A percentile compares a stretch with the other conserved stretches of the same genome.
These are phyloP conservation scores for Hetaerina americana DNA, from an alignment of 1,140 invertebrate genomes.

Conservation along the genomic window DNA sequence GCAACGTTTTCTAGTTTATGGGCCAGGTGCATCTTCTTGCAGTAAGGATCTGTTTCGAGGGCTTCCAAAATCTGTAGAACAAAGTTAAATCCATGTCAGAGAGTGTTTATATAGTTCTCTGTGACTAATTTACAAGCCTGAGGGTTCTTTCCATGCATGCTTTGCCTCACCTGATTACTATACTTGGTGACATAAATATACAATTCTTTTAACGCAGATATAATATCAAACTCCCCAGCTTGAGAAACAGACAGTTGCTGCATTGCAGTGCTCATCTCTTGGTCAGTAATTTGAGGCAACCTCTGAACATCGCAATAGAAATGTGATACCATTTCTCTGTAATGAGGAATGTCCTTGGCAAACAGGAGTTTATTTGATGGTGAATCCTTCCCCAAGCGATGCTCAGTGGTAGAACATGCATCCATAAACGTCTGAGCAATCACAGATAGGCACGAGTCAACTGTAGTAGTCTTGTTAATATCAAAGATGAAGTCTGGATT, in stretches of 20 bases:
- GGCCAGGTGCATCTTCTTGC: slow-evolving; percentile 75
- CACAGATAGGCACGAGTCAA: slow-evolving; percentile 85
- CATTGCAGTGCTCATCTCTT: slow-evolving; percentile 84
- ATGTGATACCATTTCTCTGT: slow-evolving; percentile 71
- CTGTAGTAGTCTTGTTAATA: slow-evolving; percentile 81
- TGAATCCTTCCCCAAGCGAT: slow-evolving; percentile 83
- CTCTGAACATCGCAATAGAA: slow-evolving; percentile 77
- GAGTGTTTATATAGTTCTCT: too few species aligned
- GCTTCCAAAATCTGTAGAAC: slow-evolving; percentile 58
- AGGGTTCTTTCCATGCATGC: too few species aligned
- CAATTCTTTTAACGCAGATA: slow-evolving; percentile 82
- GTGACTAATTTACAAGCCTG: too few species aligned
- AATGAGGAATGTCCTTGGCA: slow-evolving; percentile 86
- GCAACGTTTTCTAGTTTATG: slow-evolving; percentile 82
- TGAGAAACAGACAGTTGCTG: slow-evolving; percentile 79
- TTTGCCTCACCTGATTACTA: slow-evolving; percentile 77
- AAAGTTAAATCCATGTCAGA: too few species aligned
- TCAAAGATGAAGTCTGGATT: slow-evolving; percentile 96
- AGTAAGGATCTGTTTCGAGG: slow-evolving; percentile 64
- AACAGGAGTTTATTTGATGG: slow-evolving; percentile 90
- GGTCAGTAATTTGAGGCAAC: slow-evolving; percentile 77
- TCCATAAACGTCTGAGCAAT: slow-evolving; percentile 96
- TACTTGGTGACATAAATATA: slow-evolving; percentile 92
- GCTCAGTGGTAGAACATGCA: slow-evolving; percentile 77
- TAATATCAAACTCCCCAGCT: slow-evolving; percentile 75